phyloP scores from a whole-genome alignment of 2,888 invertebrate genomes.

The Microctonus brassicae region DNA sequence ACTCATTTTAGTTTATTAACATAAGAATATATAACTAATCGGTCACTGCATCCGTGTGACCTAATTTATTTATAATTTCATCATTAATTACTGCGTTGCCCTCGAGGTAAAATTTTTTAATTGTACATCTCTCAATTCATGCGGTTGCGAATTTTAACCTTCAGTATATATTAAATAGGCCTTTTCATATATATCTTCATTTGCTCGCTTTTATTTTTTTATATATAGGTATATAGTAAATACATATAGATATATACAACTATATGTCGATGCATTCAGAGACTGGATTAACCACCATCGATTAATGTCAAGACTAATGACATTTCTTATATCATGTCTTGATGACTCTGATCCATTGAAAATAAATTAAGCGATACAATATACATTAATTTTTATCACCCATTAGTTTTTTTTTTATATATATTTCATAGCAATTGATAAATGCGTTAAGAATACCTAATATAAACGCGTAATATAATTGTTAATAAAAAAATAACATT shows the following conservation, averaged over 20 bases:
- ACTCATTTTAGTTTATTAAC: no score
- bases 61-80: no score
- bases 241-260: constrained; percentile 22
- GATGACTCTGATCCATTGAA: constrained; percentile 28
- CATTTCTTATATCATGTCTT: constrained; percentile 23
- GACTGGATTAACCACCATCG: constrained; percentile 19
- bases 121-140: constrained; percentile 23
- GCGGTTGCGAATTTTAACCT: no score
- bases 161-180: no score
- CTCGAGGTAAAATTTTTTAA: constrained; percentile 14
- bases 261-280: constrained; percentile 10
- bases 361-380: constrained; percentile 25
- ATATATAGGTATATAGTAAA: neutral
- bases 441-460: neutral
- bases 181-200: constrained; percentile 24
- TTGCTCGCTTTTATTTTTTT: constrained; percentile 25
- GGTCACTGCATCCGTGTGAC: constrained; percentile 19
- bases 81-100: no score
- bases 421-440: neutral
- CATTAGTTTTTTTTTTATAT: neutral
- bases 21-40: constrained; percentile 25
- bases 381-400: constrained; percentile 3
- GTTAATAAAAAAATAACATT: neutral
- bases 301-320: constrained; percentile 33
- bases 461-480: neutral